Conservation (phyloP, 2,888 invertebrate genomes). For the Parascotia fuliginaria region DNA sequence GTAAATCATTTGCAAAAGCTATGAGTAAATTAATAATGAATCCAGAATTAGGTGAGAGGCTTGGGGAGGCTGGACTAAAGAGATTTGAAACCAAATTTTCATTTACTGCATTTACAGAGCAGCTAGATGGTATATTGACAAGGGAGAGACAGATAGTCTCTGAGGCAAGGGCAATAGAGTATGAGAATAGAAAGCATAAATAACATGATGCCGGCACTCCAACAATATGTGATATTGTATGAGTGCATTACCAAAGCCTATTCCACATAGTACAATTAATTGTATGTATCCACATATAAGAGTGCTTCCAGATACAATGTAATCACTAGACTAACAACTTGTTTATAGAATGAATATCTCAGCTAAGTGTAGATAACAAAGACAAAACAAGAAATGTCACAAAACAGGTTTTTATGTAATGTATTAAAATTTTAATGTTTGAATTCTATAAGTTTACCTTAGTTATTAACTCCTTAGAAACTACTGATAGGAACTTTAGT, state of each 20-base stretch:
- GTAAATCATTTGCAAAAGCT: conserved; percentile 90
- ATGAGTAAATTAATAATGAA: conserved; percentile 89
- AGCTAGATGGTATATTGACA: conserved; percentile 86
- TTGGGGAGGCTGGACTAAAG: conserved; percentile 91
- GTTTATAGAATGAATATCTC: too few relatives aligned
- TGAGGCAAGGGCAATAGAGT: conserved; percentile 71
- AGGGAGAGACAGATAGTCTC: conserved; percentile 76
- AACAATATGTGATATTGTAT: conserved; percentile 81
- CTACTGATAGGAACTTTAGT: too few relatives aligned
- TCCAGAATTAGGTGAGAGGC: conserved; percentile 84
- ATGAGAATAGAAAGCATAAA: conserved; percentile 73
- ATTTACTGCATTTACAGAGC: conserved; percentile 91
- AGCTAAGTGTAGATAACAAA: too few relatives aligned
- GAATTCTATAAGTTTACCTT: too few relatives aligned
- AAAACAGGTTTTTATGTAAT: too few relatives aligned
- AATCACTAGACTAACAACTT: too few relatives aligned
- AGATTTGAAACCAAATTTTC: conserved; percentile 93
- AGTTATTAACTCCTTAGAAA: too few relatives aligned
- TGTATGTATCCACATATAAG: background rate
- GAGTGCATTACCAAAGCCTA: conserved; percentile 63
- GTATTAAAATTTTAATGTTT: too few relatives aligned
- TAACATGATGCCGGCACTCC: conserved; percentile 74
- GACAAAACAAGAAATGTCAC: too few relatives aligned
- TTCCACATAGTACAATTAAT: conserved; percentile 5
- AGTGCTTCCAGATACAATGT: background rate